phyloP scores from a whole-genome alignment of 1,140 invertebrate genomes.

The Diprion similis region DNA sequence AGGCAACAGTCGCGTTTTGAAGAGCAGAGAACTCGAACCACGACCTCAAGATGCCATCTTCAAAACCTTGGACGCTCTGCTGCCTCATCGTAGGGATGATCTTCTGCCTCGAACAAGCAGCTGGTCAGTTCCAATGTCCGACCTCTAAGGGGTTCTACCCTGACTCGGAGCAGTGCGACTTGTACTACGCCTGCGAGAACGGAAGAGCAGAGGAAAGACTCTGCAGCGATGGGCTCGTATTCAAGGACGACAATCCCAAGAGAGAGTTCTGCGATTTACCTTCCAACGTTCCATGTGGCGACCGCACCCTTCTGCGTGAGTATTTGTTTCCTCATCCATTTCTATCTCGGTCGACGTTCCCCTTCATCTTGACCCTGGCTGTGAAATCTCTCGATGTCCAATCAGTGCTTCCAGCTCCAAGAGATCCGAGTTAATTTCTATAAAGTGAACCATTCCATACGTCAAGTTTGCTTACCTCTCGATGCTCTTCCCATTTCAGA shows the following conservation, averaged over 20 bases:
- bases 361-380: no score
- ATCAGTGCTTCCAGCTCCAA: no score
- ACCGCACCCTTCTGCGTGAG: constrained; percentile 79
- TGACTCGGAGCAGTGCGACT: constrained; percentile 80
- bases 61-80: not conserved
- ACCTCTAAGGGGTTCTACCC: constrained; percentile 78
- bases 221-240: constrained; percentile 84
- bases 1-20: constrained; percentile 38
- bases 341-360: no score
- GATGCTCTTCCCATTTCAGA: constrained; percentile 60
- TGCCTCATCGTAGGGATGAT: not conserved
- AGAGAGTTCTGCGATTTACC: constrained; percentile 81
- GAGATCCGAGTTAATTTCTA: no score
- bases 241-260: constrained; percentile 76
- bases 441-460: no score
- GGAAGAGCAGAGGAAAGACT: constrained; percentile 72
- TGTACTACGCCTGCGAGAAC: constrained; percentile 79
- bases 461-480: no score
- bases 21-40: not conserved
- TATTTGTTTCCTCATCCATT: constrained; percentile 36
- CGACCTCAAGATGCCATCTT: no score
- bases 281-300: constrained; percentile 80
- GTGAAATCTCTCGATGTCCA: no score
- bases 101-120: constrained; percentile 10
- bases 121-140: constrained; percentile 71